A percentile compares a stretch with the other conserved stretches of the same genome.
phyloP scores from a whole-genome alignment of 1,140 invertebrate genomes.

The Liolophura sinensis region DNA sequence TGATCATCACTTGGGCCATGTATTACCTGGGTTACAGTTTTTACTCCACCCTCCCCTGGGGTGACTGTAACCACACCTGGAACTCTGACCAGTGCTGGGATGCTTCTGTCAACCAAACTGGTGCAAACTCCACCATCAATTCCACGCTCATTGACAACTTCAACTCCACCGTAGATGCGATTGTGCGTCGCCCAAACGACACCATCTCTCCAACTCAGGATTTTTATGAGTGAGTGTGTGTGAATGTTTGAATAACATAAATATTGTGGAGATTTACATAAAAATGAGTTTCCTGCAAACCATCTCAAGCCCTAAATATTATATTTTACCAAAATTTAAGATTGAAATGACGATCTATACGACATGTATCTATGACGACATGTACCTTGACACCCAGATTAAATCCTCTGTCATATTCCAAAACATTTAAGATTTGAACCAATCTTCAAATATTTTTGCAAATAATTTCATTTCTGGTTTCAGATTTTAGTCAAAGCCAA shows the following conservation, averaged over 20 bases:
- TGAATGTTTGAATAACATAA: background rate
- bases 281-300: too few relatives aligned
- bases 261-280: too few relatives aligned
- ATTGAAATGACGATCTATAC: too few relatives aligned
- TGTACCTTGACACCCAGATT: too few relatives aligned
- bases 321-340: background rate
- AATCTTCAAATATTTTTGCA: background rate
- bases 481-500: background rate
- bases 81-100: slow-evolving; percentile 51
- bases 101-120: slow-evolving; percentile 6
- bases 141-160: background rate
- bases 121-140: background rate
- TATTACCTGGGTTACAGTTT: slow-evolving; percentile 96
- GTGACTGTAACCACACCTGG: slow-evolving; percentile 81
- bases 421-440: background rate
- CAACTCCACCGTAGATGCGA: background rate
- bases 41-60: slow-evolving; percentile 88
- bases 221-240: slow-evolving; percentile 39
- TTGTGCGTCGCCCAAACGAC: slow-evolving; percentile 25
- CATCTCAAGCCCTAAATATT: too few relatives aligned
- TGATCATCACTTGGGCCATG: slow-evolving; percentile 97
- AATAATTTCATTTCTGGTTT: too few relatives aligned
- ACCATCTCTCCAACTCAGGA: slow-evolving; percentile 43
- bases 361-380: too few relatives aligned
- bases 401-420: background rate